Evolutionary conservation across 2,797 vertebrate genomes (phyloP), one percentile per base, ranked within the genome.

Genomic region (Tympanoctomys barrerae): DNA sequence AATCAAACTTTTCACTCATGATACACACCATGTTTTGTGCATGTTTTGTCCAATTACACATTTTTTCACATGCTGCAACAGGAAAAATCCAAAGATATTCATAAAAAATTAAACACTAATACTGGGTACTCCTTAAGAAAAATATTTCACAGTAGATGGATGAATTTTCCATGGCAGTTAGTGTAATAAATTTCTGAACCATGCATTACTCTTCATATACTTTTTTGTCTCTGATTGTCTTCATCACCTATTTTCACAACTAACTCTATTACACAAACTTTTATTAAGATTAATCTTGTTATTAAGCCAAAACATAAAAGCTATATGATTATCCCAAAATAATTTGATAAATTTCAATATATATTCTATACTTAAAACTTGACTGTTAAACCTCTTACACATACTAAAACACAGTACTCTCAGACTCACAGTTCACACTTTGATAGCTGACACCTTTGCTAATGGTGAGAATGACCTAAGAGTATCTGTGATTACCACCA

Each of bases 81-180:
- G 62, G 52, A 14, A 89, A 96, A 87, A 61, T 77, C 33, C 70
- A 80, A 94, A 71, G 1, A 28, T 39, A 42, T 4, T 57, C 22
- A 54, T n/a, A 24, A 22, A 89, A 95, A 93, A 61, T 7, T 16
- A 78, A 73, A 66, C 57, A 89, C 19, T 31, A 36, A 77, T 21
- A 33, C 2, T 36, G 3, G 73, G 11, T 49, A 49, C 11, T 87
- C 13, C 16, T 88, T 10, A 64, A 68, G 71, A 84, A 80, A 87
- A 93, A 73, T n/a, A 79, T 42, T 90, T 95, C 64, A 89, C 90
- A 92, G n/a, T 26, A 87, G n/a, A 54, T 80, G 59, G 79, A 52
- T 78, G 28, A 85, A 66, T 94, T 90, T 33, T 93, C 7, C 28
- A 87, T 10, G 21, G 28, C 61, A 52, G 14, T 83, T 92, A 89